A percentile compares a stretch with the other conserved stretches of the same genome.
phyloP scores from a whole-genome alignment of 2,888 invertebrate species.

The Eueremaeus valkanovi region DNA sequence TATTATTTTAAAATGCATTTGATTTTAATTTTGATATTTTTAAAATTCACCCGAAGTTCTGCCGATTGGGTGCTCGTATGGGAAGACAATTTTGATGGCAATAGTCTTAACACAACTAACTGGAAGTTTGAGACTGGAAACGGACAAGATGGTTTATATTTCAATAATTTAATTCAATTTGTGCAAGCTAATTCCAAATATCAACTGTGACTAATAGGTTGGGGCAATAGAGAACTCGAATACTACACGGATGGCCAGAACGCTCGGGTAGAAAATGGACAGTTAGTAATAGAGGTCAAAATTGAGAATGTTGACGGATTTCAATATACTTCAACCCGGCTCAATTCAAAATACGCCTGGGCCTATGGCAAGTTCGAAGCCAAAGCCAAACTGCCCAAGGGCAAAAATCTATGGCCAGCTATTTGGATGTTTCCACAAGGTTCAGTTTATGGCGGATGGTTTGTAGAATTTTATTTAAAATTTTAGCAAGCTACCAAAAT shows the following conservation, averaged over 20 bases:
- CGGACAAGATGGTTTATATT: not conserved
- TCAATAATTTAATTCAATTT: not conserved
- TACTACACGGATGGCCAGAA: slow-evolving; percentile 32
- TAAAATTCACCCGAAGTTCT: too few relatives aligned
- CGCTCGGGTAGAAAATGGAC: slow-evolving; percentile 28
- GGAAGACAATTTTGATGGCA: not conserved
- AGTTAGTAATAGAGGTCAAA: slow-evolving; percentile 25
- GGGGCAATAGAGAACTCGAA: slow-evolving; percentile 33
- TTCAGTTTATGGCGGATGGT: slow-evolving; percentile 63
- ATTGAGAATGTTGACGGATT: not conserved
- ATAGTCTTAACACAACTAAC: not conserved
- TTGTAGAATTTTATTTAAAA: not conserved
- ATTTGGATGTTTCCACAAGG: slow-evolving; percentile 67
- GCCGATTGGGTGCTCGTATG: not conserved
- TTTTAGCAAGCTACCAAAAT: too few relatives aligned
- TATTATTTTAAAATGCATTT: too few relatives aligned
- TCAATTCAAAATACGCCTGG: slow-evolving; percentile 31
- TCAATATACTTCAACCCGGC: slow-evolving; percentile 27
- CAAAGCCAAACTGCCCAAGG: slow-evolving; percentile 51
- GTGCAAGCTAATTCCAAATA: too few relatives aligned
- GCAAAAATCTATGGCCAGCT: slow-evolving; percentile 68
- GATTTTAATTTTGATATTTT: too few relatives aligned
- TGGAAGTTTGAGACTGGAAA: not conserved
- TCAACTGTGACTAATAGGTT: too few relatives aligned
- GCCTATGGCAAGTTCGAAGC: slow-evolving; percentile 62